Conservation (phyloP, 2,888 invertebrate genomes). For the Aspidiotus rigidus region DNA sequence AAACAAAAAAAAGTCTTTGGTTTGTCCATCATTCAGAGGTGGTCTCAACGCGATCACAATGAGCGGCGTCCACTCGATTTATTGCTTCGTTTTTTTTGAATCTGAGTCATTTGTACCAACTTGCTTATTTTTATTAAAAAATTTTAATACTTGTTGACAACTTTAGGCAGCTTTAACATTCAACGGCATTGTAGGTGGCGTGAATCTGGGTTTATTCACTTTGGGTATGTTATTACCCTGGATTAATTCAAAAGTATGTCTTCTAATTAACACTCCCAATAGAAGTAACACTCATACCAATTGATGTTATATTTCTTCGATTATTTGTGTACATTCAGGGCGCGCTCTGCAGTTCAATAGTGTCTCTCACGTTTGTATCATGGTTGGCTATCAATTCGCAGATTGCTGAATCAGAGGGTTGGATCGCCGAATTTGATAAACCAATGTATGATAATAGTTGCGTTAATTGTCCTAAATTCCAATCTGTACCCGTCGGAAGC, state of each 20-base stretch:
- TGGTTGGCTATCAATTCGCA: slow-evolving; percentile 62
- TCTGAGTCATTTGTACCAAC: no score
- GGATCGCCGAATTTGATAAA: slow-evolving; percentile 34
- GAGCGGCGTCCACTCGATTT: no score
- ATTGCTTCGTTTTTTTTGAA: no score
- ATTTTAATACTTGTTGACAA: not conserved
- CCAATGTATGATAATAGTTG: slow-evolving; percentile 51
- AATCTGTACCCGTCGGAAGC: slow-evolving; percentile 37
- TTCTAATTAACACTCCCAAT: not conserved
- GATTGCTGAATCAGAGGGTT: slow-evolving; percentile 36
- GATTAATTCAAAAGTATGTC: slow-evolving; percentile 63
- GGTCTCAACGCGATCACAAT: no score
- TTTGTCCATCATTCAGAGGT: no score
- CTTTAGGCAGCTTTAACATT: slow-evolving; percentile 67
- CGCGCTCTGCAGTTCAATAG: slow-evolving; percentile 54
- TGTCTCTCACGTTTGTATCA: slow-evolving; percentile 52
- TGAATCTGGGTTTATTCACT: slow-evolving; percentile 75
- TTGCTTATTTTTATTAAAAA: no score
- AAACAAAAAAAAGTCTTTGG: no score
- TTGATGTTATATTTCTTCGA: not conserved
- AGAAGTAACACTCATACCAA: not conserved
- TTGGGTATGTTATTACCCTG: slow-evolving; percentile 82
- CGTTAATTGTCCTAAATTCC: slow-evolving; percentile 42
- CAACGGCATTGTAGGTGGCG: slow-evolving; percentile 81
- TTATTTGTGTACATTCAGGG: slow-evolving; percentile 46